These are phyloP conservation scores for Chiridota heheva DNA, from an alignment of 35 echinoderm and acorn worm species.

Conservation along the genomic window DNA sequence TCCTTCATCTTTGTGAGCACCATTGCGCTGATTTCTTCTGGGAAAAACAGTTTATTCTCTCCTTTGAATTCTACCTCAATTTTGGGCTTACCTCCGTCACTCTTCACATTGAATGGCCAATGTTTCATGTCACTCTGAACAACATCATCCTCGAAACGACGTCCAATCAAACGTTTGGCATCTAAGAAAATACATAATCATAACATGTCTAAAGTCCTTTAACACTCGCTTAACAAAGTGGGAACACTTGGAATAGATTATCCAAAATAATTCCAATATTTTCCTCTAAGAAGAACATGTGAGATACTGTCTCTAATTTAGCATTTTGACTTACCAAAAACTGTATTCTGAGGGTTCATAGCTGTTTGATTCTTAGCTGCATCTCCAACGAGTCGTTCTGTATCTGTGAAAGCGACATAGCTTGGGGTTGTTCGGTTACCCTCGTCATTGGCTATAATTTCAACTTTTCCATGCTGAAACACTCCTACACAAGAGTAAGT, in stretches of 20 bases:
- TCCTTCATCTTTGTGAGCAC: slow-evolving; percentile 91
- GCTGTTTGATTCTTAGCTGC: slow-evolving; percentile 75
- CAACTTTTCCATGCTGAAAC: slow-evolving; percentile 79
- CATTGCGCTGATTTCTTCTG: slow-evolving; percentile 97
- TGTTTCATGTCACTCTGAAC: slow-evolving; percentile 79
- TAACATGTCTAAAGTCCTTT: too few relatives aligned
- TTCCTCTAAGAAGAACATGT: not conserved
- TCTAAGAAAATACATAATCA: slow-evolving; percentile 17
- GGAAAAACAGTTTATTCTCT: slow-evolving; percentile 70
- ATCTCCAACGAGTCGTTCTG: slow-evolving; percentile 73
- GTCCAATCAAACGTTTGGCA: slow-evolving; percentile 91
- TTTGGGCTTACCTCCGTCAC: slow-evolving; percentile 68
- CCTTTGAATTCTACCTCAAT: slow-evolving; percentile 79
- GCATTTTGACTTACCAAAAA: slow-evolving; percentile 62
- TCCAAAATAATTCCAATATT: not conserved
- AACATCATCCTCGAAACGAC: slow-evolving; percentile 46
- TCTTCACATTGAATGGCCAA: slow-evolving; percentile 76
- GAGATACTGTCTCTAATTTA: not conserved
- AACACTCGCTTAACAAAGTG: too few relatives aligned
- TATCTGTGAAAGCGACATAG: slow-evolving; percentile 79
- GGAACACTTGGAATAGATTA: too few relatives aligned
- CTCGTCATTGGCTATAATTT: slow-evolving; percentile 83
- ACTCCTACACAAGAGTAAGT: slow-evolving; percentile 78
- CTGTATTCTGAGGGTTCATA: slow-evolving; percentile 68
- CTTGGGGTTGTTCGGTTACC: slow-evolving; percentile 80